A percentile compares a stretch with the other conserved stretches of the same genome.
Conservation (phyloP, 2,797 vertebrate species). For the Mormyrops boulengeri region DNA sequence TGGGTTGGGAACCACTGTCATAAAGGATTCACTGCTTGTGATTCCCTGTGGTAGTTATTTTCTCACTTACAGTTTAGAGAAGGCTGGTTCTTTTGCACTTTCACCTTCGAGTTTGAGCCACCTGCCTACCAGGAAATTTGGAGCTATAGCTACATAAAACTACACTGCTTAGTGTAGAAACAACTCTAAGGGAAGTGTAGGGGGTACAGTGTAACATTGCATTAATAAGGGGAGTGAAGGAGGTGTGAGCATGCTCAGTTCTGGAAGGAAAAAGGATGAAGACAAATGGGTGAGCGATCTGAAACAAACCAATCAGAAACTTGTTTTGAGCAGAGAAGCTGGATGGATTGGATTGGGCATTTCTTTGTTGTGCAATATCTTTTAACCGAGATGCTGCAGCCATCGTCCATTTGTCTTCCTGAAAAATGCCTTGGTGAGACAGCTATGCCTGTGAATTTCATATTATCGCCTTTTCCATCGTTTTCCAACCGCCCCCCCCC, state of each 20-base stretch:
- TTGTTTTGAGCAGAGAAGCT: not conserved
- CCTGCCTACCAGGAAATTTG: not conserved
- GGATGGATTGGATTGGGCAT: slow-evolving; percentile 31
- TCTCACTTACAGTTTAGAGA: not conserved
- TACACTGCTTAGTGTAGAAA: not conserved
- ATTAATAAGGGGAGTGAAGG: not conserved
- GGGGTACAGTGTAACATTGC: not conserved
- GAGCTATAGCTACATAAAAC: not conserved
- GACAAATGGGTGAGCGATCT: not conserved
- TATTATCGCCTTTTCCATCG: slow-evolving; percentile 49
- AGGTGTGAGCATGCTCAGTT: not conserved
- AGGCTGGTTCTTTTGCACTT: not conserved
- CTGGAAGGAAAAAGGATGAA: slow-evolving; percentile 18
- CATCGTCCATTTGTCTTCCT: slow-evolving; percentile 46
- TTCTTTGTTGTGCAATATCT: slow-evolving; percentile 43
- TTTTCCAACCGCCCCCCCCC: slow-evolving; percentile 34
- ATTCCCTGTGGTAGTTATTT: not conserved
- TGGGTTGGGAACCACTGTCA: too few species aligned
- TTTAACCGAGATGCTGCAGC: slow-evolving; percentile 34
- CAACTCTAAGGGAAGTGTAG: not conserved
- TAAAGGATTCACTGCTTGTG: not conserved
- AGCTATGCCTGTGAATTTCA: slow-evolving; percentile 42
- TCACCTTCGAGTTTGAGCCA: not conserved
- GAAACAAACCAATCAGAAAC: not conserved
- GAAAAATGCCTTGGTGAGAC: slow-evolving; percentile 45